Evolutionary conservation across 2,888 invertebrate genomes (phyloP).

Genomic region (Drosophila engyochracea): DNA sequence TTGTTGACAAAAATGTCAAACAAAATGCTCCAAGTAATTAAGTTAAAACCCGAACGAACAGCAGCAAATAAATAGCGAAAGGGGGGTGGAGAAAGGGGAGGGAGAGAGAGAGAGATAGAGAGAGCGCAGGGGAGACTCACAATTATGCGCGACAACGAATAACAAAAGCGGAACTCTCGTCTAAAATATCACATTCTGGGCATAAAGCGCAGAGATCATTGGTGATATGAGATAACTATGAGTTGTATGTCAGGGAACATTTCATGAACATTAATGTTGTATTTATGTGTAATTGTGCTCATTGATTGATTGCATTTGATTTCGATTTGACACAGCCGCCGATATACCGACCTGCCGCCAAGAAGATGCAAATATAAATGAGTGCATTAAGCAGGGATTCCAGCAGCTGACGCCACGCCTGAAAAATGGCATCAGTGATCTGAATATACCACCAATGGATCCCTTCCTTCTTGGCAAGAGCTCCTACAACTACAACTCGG

Average conservation of each 20-base stretch:
- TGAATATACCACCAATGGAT: conserved; percentile 84
- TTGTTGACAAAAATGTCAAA: conserved; percentile 30
- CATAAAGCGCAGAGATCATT: conserved; percentile 54
- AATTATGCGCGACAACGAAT: conserved; percentile 50
- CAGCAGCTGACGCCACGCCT: conserved; percentile 85
- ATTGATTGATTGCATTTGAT: conserved; percentile 11
- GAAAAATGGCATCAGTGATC: conserved; percentile 82
- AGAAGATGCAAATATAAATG: conserved; percentile 87
- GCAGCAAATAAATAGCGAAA: conserved; percentile 44
- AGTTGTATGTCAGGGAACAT: conserved; percentile 63
- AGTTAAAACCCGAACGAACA: conserved; percentile 34
- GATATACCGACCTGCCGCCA: conserved; percentile 87
- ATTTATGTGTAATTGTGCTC: background rate
- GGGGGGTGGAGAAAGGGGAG: background rate
- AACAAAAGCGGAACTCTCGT: conserved; percentile 43
- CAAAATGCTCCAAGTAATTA: conserved; percentile 33
- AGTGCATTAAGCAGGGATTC: conserved; percentile 87
- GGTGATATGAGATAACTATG: conserved; percentile 44
- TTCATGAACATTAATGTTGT: conserved; percentile 10
- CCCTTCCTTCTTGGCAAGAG: conserved; percentile 81
- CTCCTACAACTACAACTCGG: conserved; percentile 79
- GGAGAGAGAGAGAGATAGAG: background rate
- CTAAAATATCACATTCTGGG: conserved; percentile 70
- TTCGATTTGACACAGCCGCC: conserved; percentile 54
- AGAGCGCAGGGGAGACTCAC: background rate